These are phyloP conservation scores for Tanypteryx hageni DNA, from an alignment of 2,888 invertebrate species.

Conservation along the genomic window DNA sequence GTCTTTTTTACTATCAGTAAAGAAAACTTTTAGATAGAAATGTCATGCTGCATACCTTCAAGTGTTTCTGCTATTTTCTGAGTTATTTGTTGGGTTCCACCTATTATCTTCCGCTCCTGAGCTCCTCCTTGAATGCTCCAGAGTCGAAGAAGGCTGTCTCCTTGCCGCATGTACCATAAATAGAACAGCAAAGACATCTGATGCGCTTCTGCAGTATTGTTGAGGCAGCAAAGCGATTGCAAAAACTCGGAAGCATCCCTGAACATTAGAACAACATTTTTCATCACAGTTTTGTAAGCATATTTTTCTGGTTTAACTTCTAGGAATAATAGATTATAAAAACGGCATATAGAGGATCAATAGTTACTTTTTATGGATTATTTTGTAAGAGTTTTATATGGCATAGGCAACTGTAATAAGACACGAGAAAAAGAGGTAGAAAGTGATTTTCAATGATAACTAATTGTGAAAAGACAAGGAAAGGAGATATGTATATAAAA, in stretches of 20 bases:
- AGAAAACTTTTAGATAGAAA: too few relatives aligned
- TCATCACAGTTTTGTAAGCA: background rate
- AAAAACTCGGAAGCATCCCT: constrained; percentile 68
- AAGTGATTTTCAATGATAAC: too few relatives aligned
- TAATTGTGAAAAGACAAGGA: too few relatives aligned
- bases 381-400: too few relatives aligned
- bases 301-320: background rate
- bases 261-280: constrained; percentile 4
- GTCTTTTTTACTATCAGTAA: too few relatives aligned
- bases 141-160: constrained; percentile 69
- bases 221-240: constrained; percentile 65
- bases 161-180: constrained; percentile 70
- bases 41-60: constrained; percentile 68
- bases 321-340: background rate
- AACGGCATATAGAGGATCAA: too few relatives aligned
- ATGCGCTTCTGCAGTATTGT: constrained; percentile 68
- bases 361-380: too few relatives aligned
- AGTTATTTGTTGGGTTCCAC: constrained; percentile 75
- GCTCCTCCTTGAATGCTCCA: constrained; percentile 70
- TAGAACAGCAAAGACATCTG: constrained; percentile 70
- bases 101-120: constrained; percentile 74
- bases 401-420: too few relatives aligned
- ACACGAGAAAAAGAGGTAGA: too few relatives aligned
- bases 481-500: too few relatives aligned
- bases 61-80: constrained; percentile 72